Conservation (phyloP, 2,797 vertebrate species). For the Acanthornis magna region DNA sequence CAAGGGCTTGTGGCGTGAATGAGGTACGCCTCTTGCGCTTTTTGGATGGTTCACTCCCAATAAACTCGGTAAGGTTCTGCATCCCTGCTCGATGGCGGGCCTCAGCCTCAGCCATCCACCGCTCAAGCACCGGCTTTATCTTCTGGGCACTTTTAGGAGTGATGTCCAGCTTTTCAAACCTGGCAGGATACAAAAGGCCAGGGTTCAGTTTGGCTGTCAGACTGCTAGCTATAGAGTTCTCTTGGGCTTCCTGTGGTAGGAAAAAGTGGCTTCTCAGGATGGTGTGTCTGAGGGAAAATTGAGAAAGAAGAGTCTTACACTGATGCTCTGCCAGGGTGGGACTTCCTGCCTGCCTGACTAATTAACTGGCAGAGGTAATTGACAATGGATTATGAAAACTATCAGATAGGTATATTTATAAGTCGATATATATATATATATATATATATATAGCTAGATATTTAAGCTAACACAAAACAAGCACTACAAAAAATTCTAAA, state of each 20-base stretch:
- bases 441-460: neutral
- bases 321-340: conserved; percentile 95
- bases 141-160: conserved; percentile 99
- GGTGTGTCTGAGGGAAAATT: conserved; percentile 99
- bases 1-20: conserved; percentile 99
- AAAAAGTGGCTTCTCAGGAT: conserved; percentile 99
- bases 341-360: conserved; percentile 89
- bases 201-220: conserved; percentile 99
- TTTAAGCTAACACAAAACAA: neutral
- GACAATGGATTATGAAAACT: conserved; percentile 73
- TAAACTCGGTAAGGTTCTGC: conserved; percentile 99
- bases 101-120: conserved; percentile 99
- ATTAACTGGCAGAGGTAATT: conserved; percentile 80
- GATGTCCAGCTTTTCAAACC: conserved; percentile 99
- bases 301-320: conserved; percentile 99
- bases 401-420: conserved; percentile 53
- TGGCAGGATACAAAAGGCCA: conserved; percentile 99
- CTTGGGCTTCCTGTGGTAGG: conserved; percentile 99
- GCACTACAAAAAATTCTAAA: conserved; percentile 8
- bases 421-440: neutral
- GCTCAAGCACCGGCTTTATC: conserved; percentile 99
- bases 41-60: conserved; percentile 98
- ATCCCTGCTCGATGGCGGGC: conserved; percentile 99
- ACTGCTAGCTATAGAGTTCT: conserved; percentile 99
- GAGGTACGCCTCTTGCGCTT: conserved; percentile 99